These are phyloP conservation scores for Euplagia quadripunctaria DNA, from an alignment of 2,888 invertebrate species.

Conservation along the genomic window DNA sequence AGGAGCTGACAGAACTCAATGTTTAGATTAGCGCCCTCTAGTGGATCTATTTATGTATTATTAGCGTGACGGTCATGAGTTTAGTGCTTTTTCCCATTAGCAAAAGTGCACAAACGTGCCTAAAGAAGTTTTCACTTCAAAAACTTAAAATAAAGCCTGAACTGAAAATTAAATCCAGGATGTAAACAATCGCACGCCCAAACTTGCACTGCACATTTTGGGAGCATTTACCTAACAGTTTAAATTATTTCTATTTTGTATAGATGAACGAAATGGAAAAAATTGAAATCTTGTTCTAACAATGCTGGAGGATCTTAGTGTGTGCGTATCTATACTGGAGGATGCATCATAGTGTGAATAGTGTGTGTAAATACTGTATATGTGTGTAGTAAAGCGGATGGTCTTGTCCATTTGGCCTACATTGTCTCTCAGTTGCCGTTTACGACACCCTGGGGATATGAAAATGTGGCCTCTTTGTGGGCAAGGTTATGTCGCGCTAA, in stretches of 20 bases:
- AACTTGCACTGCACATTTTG: background rate
- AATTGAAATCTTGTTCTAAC: background rate
- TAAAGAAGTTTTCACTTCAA: too few species aligned
- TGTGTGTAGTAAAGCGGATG: constrained; percentile 1
- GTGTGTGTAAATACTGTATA: background rate
- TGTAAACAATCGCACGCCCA: too few species aligned
- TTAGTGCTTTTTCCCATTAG: too few species aligned
- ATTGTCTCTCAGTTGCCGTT: constrained; percentile 13
- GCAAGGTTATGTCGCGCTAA: constrained; percentile 17
- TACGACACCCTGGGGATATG: constrained; percentile 19
- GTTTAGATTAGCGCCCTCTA: too few species aligned
- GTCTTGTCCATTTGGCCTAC: constrained; percentile 18
- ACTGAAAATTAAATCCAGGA: too few species aligned
- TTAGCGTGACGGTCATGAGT: too few species aligned
- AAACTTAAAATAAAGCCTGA: too few species aligned
- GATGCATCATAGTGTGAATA: background rate
- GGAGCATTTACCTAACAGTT: background rate
- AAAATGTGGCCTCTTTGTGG: constrained; percentile 7
- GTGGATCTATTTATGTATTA: too few species aligned
- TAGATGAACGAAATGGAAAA: background rate
- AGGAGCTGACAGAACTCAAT: too few species aligned
- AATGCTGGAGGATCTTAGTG: background rate
- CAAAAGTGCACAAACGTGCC: too few species aligned
- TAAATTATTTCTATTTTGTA: background rate
- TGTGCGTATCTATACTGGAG: background rate